Base-by-base conservation (phyloP, 2,113 vertebrate species). In the Argyrosomus japonicus region DNA sequence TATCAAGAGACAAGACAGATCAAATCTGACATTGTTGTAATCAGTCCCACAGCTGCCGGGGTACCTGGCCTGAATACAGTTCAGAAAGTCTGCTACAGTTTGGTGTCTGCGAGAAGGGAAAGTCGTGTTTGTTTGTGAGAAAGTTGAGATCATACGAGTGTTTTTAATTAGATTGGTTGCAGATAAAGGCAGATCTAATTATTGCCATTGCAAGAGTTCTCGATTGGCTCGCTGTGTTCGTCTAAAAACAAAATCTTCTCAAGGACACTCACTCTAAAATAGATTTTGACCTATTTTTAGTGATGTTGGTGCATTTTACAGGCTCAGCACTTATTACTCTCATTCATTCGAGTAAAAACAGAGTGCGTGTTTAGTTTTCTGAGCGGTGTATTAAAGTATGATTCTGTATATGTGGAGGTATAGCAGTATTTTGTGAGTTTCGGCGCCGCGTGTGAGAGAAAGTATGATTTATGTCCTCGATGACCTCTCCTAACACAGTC, bases 21-120 rank as follows among this genome's bases (percentile, higher is more conserved):
- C 68, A 81, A 57, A 86, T 82, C 65, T 90, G 91, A 90, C 89
- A 40, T 32, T n/a, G 76, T 19, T 88, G 60, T 91, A 91, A 94
- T 92, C 81, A 82, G 90, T 72, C 71, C 72, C 51, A 23, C 83
- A 88, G 87, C 86, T 89, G 89, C 57, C 62, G 47, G 65, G 6
- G 78, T 80, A 81, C 79, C 74, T 84, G 84, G 60, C 36, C 62
- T 68, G 64, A 80, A 80, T 77, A 53, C 6, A n/a, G 51, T 85
- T 82, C 62, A n/a, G 29, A 82, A 56, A 82, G 32, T 36, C 32
- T 54, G 63, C 15, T 23, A 27, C 2, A 32, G 50, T 63, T 56
- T 43, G 27, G 18, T 23, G 61, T 25, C 9, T 48, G 25, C 2
- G 15, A 36, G 45, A 14, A 25, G 6, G 21, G 3, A 36, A 18